Evolutionary conservation across 1,140 invertebrate genomes (phyloP), one percentile per base, ranked within the genome.

Genomic region (Metopolophium dirhodum): DNA sequence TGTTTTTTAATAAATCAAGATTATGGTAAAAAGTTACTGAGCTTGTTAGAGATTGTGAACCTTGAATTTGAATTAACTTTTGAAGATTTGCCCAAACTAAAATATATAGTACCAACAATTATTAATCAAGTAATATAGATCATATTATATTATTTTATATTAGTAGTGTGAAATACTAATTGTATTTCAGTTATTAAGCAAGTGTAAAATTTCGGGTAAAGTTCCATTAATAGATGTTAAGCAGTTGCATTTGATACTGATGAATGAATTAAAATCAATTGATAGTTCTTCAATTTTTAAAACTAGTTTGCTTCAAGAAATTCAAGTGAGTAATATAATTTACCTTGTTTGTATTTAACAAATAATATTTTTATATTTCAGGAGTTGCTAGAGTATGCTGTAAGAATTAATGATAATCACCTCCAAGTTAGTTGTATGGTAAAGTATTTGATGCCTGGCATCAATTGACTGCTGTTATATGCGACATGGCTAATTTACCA

Each of bases 391-490:
- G 96, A 96, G 47, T 97, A 97, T 94, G 97, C 97, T 1, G 96
- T 98, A 0, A 96, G 96, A 94, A 95, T 97, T 41, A 98, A 98
- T 95, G 96, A 96, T 86, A 96, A 96, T 22, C 96, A 97, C 90
- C 96, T 97, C 93, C 95, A 96, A 0, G 96, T 97, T 1, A 96
- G 96, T 41, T 96, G 96, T 0, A 97, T 97, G 22, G 96, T 97
- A 0, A 96, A 97, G 94, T 97, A 97, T 94, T 97, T 94, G 97
- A 98, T 94, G 97, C 97, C 0, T 98, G 98, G 98, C 96, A 97
- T 68, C 97, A 98, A 95, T 96, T 97, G 1, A 97, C 97, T 0
- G 98, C 98, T 95, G 97, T 98, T 45, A 95, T 98, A 1, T 97
- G 98, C 93, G 86, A 82, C 23, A 93, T 93, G 91, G 91, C 82